Evolutionary conservation across 2,797 vertebrate genomes (phyloP).

Genomic region (Sebastes jordani): DNA sequence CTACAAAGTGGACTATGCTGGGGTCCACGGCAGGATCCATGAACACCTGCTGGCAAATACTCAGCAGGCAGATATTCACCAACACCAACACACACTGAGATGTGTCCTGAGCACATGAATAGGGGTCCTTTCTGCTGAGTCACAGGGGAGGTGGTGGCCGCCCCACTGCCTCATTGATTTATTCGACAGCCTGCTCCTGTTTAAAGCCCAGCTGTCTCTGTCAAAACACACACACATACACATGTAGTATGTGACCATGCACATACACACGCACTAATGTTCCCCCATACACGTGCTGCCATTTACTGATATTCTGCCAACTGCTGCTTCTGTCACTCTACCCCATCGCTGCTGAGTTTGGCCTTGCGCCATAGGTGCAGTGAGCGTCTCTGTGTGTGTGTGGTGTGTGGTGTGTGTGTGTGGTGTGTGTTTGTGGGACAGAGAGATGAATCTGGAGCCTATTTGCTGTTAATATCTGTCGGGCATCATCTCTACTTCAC

Average conservation of each 20-base stretch:
- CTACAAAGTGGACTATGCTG: conserved; percentile 42
- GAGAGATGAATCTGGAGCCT: conserved; percentile 43
- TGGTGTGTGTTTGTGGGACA: conserved; percentile 3
- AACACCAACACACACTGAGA: conserved; percentile 35
- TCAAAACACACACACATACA: conserved; percentile 58
- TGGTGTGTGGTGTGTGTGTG: neutral
- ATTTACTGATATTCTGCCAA: conserved; percentile 57
- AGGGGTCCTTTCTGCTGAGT: conserved; percentile 67
- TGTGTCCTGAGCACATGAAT: conserved; percentile 57
- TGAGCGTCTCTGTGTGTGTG: neutral
- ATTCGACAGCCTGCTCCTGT: conserved; percentile 71
- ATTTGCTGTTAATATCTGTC: conserved; percentile 62
- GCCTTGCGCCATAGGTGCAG: conserved; percentile 50
- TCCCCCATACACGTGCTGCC: conserved; percentile 24
- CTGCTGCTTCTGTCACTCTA: conserved; percentile 60
- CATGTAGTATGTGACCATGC: conserved; percentile 10
- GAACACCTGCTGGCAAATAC: conserved; percentile 61
- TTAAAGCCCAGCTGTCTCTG: conserved; percentile 75
- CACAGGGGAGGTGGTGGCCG: conserved; percentile 68
- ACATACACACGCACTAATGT: conserved; percentile 19
- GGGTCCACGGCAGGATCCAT: conserved; percentile 55
- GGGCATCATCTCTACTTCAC: conserved; percentile 42
- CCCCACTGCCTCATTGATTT: conserved; percentile 74
- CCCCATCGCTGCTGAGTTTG: conserved; percentile 42
- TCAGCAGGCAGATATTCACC: conserved; percentile 57